Conservation (phyloP, 2,888 invertebrate genomes). For the Hydroisotoma schaefferi region DNA sequence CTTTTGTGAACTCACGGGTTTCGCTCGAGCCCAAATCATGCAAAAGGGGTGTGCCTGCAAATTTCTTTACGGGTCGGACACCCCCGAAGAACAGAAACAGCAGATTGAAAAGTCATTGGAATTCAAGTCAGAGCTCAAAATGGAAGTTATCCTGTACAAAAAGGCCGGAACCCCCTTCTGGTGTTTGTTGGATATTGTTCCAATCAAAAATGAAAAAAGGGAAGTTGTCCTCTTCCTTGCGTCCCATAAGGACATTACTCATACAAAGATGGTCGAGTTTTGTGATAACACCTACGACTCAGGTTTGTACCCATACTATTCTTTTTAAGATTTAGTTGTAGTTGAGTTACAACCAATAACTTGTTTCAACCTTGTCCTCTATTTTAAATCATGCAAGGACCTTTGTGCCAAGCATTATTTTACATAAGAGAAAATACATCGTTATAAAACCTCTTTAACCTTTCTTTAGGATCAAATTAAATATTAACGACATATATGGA, state of each 20-base stretch:
- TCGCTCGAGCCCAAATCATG: slow-evolving; percentile 91
- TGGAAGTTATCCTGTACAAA: slow-evolving; percentile 91
- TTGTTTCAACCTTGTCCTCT: too few species aligned
- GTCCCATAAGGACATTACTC: slow-evolving; percentile 94
- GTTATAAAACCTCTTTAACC: too few species aligned
- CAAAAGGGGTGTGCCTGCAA: slow-evolving; percentile 94
- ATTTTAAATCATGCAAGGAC: too few species aligned
- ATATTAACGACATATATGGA: too few species aligned
- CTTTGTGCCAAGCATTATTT: too few species aligned
- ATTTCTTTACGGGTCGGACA: slow-evolving; percentile 86
- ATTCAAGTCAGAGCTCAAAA: slow-evolving; percentile 84
- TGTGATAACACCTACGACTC: slow-evolving; percentile 68
- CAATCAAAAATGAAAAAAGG: slow-evolving; percentile 96
- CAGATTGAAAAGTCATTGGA: slow-evolving; percentile 87
- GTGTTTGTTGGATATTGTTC: slow-evolving; percentile 95
- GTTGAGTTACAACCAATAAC: too few species aligned
- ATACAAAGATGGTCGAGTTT: slow-evolving; percentile 81
- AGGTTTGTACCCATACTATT: neutral
- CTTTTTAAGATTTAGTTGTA: too few species aligned
- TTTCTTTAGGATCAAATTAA: too few species aligned
- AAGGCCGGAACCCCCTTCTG: slow-evolving; percentile 90
- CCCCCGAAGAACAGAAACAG: slow-evolving; percentile 78
- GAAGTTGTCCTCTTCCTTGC: slow-evolving; percentile 94
- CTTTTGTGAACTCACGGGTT: slow-evolving; percentile 92
- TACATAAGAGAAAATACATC: too few species aligned